Evolutionary conservation across 2,113 vertebrate genomes (phyloP).

Genomic region (Phocoena sinus): DNA sequence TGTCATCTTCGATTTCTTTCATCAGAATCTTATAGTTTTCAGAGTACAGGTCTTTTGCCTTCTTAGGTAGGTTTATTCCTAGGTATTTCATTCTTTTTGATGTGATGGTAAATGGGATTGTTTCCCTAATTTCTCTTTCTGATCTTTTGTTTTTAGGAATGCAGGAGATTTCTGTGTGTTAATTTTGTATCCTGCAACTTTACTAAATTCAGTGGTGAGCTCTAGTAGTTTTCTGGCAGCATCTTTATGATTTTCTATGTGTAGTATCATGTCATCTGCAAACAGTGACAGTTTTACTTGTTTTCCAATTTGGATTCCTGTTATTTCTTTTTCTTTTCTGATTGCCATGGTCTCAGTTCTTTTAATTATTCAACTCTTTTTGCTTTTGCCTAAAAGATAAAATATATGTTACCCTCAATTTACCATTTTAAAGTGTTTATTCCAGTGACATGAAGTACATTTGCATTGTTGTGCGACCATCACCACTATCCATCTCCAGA

Average conservation of each 20-base stretch:
- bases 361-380: background rate
- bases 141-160: no score
- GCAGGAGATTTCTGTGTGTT: no score
- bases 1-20: no score
- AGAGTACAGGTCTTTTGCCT: no score
- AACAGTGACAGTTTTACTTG: background rate
- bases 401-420: background rate
- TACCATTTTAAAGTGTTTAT: background rate
- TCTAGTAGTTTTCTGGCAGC: background rate
- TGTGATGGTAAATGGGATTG: no score
- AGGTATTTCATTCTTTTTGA: no score
- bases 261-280: background rate
- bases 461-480: background rate
- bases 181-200: background rate
- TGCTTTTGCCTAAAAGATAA: background rate
- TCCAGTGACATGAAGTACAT: background rate
- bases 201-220: background rate
- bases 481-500: background rate
- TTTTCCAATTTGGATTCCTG: background rate
- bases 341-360: background rate
- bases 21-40: no score
- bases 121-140: no score
- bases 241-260: background rate
- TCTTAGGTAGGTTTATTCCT: no score
- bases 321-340: background rate